Percentiles rank a stretch among this genome's conserved stretches.
These are phyloP conservation scores for Axea sp. DNA, from an alignment of 2,888 invertebrate species.

Conservation along the genomic window DNA sequence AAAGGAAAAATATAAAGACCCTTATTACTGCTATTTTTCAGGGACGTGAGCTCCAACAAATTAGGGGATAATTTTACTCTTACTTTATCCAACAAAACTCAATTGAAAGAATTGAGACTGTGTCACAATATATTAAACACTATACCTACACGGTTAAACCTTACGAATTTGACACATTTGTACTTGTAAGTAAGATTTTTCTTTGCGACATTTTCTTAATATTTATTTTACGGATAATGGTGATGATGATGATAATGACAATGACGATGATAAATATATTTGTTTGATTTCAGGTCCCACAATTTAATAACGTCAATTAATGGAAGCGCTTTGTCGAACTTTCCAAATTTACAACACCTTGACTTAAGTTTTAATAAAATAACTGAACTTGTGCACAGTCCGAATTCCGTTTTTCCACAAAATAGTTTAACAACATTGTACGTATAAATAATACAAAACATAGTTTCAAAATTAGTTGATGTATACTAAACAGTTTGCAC, in stretches of 20 bases:
- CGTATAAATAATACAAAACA: no score
- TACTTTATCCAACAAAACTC: constrained; percentile 80
- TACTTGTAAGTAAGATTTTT: constrained; percentile 79
- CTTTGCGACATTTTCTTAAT: no score
- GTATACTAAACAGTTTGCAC: constrained; percentile 70
- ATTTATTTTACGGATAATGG: no score
- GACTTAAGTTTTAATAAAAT: constrained; percentile 85
- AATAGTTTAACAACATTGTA: constrained; percentile 81
- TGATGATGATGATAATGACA: no score
- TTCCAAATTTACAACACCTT: constrained; percentile 82
- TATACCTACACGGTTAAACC: constrained; percentile 73
- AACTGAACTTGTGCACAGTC: constrained; percentile 81
- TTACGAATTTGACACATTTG: constrained; percentile 78
- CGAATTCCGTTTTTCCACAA: constrained; percentile 83
- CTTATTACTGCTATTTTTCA: constrained; percentile 69
- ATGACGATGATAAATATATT: neutral
- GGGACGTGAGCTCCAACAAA: constrained; percentile 82
- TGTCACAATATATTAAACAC: constrained; percentile 79
- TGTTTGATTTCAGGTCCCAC: constrained; percentile 77
- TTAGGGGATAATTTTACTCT: constrained; percentile 80
- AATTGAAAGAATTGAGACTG: constrained; percentile 81
- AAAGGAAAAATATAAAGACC: neutral
- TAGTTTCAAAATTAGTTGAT: no score
- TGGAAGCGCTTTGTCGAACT: constrained; percentile 79
- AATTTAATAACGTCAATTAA: constrained; percentile 80